Evolutionary conservation across 2,797 vertebrate genomes (phyloP).

Genomic region (Rhabdophis nuchalis): DNA sequence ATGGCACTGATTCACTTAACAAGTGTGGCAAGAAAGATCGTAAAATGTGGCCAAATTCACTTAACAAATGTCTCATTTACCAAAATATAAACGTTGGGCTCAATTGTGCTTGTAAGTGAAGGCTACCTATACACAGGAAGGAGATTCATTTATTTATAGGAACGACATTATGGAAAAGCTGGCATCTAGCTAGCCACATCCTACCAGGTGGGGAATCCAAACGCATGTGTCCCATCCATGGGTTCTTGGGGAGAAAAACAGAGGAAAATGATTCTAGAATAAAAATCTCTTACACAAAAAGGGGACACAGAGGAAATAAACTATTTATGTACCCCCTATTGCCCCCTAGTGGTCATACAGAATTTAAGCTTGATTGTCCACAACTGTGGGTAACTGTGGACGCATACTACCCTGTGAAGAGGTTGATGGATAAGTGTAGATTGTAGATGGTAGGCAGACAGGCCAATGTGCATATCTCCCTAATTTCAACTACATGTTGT

Average conservation of each 20-base stretch:
- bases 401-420: background rate
- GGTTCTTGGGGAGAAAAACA: background rate
- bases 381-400: background rate
- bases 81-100: background rate
- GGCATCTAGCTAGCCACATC: background rate
- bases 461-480: background rate
- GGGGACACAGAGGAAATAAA: background rate
- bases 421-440: background rate
- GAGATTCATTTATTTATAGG: background rate
- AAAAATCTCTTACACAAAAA: background rate
- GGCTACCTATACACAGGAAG: background rate
- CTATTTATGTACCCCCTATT: background rate
- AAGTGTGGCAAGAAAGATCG: background rate
- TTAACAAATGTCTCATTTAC: background rate
- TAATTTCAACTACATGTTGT: background rate
- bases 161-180: background rate
- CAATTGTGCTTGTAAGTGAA: background rate
- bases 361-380: background rate
- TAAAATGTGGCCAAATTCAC: background rate
- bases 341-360: background rate
- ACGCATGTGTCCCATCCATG: background rate
- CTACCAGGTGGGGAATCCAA: background rate
- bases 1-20: background rate
- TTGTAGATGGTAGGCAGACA: background rate
- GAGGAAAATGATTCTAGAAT: background rate